Conservation (phyloP, 2,888 invertebrate species). For the Melangyna quadrimaculata region DNA sequence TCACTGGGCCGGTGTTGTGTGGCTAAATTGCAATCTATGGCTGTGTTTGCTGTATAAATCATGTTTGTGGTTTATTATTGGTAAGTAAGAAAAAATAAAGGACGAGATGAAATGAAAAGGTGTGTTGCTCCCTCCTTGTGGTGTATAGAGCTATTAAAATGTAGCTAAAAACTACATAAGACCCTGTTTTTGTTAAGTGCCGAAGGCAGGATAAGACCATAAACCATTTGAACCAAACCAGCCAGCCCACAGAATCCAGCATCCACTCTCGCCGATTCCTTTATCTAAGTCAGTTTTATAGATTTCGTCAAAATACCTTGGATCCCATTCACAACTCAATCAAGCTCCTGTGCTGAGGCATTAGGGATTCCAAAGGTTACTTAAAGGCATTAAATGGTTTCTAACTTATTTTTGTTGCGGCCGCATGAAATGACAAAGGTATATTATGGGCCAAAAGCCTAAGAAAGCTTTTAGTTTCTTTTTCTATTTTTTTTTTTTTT, state of each 20-base stretch:
- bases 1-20: constrained; percentile 7
- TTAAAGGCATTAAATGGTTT: constrained; percentile 38
- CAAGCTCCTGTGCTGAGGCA: background rate
- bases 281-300: constrained; percentile 41
- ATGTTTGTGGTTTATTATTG: constrained; percentile 59
- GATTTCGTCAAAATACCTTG: constrained; percentile 34
- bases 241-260: background rate
- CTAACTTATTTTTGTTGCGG: constrained; percentile 7
- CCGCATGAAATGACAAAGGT: constrained; percentile 17
- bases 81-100: no score
- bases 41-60: constrained; percentile 53
- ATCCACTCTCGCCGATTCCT: background rate
- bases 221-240: constrained; percentile 26
- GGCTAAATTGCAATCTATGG: constrained; percentile 37
- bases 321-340: constrained; percentile 30
- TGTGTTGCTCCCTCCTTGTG: constrained; percentile 28
- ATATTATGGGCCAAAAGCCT: background rate
- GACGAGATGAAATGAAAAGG: constrained; percentile 35
- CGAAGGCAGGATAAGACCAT: constrained; percentile 33
- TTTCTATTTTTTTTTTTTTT: background rate
- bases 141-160: constrained; percentile 35
- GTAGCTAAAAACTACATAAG: constrained; percentile 33
- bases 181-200: constrained; percentile 38
- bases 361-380: constrained; percentile 26
- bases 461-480: constrained; percentile 8